Evolutionary conservation across 2,797 vertebrate genomes (phyloP).

Genomic region (Acipenser ruthenus): DNA sequence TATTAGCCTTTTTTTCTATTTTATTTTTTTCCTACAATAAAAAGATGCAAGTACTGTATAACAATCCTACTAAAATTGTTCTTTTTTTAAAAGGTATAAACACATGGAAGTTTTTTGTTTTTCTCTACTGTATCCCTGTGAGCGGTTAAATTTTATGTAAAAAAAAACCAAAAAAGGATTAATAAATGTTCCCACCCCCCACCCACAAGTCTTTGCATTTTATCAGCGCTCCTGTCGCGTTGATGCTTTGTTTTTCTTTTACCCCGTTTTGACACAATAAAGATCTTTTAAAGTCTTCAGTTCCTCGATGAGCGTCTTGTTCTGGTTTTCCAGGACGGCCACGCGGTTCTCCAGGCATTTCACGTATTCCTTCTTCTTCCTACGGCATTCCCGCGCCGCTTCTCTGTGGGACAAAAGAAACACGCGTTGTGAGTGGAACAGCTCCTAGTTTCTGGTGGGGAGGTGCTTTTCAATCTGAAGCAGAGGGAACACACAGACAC

Average conservation of each 20-base stretch:
- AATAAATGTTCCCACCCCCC: conserved; percentile 52
- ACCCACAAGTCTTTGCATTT: conserved; percentile 38
- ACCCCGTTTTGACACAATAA: conserved; percentile 89
- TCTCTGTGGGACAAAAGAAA: conserved; percentile 54
- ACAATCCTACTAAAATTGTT: background rate
- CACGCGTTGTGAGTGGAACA: background rate
- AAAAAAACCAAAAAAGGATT: conserved; percentile 25
- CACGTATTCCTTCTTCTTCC: conserved; percentile 93
- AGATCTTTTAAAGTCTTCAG: conserved; percentile 92
- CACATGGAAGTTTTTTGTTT: conserved; percentile 16
- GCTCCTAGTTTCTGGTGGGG: background rate
- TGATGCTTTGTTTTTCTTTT: conserved; percentile 32
- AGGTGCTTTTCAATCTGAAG: background rate
- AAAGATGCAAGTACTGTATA: too few relatives aligned
- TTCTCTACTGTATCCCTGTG: conserved; percentile 31
- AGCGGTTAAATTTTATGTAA: conserved; percentile 14
- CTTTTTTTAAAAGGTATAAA: conserved; percentile 1
- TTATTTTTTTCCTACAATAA: too few relatives aligned
- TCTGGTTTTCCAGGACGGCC: conserved; percentile 90
- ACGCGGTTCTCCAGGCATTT: conserved; percentile 92
- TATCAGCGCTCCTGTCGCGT: conserved; percentile 21
- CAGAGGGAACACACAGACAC: background rate
- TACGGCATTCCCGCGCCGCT: conserved; percentile 82
- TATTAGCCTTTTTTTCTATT: too few relatives aligned
- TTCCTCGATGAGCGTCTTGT: conserved; percentile 92